A percentile compares a stretch with the other conserved stretches of the same genome.
Evolutionary conservation across 2,113 vertebrate genomes (phyloP).

Genomic region (Ceyx melanurus): DNA sequence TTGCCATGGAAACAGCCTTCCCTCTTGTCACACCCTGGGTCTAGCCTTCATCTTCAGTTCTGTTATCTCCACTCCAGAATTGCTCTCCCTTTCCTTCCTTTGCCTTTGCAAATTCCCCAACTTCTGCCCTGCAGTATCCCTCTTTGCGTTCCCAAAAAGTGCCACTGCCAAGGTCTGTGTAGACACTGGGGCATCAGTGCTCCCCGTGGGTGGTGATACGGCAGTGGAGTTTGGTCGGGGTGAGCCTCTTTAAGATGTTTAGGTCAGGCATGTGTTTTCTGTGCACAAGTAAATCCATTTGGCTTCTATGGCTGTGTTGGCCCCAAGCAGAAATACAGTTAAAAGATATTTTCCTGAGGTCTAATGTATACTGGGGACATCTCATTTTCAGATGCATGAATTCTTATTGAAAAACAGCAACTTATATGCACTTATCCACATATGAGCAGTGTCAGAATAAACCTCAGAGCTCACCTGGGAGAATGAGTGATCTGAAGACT

Average conservation of each 20-base stretch:
- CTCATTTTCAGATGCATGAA: background rate
- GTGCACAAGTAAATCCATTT: background rate
- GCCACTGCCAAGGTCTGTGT: background rate
- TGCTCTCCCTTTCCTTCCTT: background rate
- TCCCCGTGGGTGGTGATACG: background rate
- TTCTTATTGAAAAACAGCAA: background rate
- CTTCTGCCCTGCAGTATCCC: background rate
- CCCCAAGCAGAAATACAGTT: background rate
- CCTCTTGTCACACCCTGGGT: background rate
- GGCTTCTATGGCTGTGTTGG: background rate
- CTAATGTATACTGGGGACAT: background rate
- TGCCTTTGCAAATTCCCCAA: background rate
- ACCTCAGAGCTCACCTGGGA: background rate
- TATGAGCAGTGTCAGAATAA: background rate
- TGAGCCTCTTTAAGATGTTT: background rate
- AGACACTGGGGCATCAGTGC: fast-evolving
- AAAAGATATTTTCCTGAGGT: background rate
- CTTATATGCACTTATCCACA: background rate
- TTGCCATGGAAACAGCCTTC: background rate
- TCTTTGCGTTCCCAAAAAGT: background rate
- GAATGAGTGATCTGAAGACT: background rate
- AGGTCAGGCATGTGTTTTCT: background rate
- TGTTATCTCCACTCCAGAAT: background rate
- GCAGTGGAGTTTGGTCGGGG: fast-evolving
- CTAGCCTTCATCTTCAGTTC: background rate